These are phyloP conservation scores for Leucophenga maculata DNA, from an alignment of 2,888 invertebrate species.

Conservation along the genomic window DNA sequence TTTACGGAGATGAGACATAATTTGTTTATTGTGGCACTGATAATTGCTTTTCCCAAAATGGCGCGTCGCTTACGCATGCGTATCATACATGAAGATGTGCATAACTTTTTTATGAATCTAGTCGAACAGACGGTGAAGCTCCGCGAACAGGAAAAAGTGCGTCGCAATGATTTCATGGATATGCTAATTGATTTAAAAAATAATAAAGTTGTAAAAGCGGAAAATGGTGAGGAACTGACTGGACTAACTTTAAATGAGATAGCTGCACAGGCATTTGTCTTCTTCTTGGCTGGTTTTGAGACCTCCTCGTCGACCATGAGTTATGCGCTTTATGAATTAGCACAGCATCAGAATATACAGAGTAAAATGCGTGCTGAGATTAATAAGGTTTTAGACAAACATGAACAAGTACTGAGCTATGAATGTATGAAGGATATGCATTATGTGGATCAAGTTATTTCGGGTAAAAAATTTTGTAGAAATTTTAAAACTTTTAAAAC, in stretches of 20 bases:
- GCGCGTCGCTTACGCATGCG: conserved; percentile 44
- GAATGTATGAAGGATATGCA: conserved; percentile 68
- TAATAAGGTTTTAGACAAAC: conserved; percentile 47
- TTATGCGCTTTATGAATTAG: conserved; percentile 73
- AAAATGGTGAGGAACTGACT: conserved; percentile 34
- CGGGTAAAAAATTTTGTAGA: conserved; percentile 60
- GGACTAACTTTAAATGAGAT: conserved; percentile 70
- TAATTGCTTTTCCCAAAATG: conserved; percentile 38
- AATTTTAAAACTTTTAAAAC: conserved; percentile 66
- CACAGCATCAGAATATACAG: conserved; percentile 50
- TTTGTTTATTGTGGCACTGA: conserved; percentile 29
- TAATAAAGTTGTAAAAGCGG: conserved; percentile 30
- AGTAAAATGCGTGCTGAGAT: conserved; percentile 72
- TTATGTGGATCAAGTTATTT: conserved; percentile 73
- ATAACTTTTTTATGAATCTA: conserved; percentile 62
- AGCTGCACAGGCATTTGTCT: conserved; percentile 74
- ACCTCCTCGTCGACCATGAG: conserved; percentile 73
- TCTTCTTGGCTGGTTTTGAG: conserved; percentile 75
- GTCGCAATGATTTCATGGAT: conserved; percentile 74
- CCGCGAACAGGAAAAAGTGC: conserved; percentile 65
- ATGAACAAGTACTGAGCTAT: conserved; percentile 69
- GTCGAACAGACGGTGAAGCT: conserved; percentile 68
- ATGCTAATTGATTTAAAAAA: conserved; percentile 71
- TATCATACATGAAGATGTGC: conserved; percentile 47
- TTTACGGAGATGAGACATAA: conserved; percentile 32